These are phyloP conservation scores for Rhyacophila evoluta DNA, from an alignment of 2,888 invertebrate species.

Conservation along the genomic window DNA sequence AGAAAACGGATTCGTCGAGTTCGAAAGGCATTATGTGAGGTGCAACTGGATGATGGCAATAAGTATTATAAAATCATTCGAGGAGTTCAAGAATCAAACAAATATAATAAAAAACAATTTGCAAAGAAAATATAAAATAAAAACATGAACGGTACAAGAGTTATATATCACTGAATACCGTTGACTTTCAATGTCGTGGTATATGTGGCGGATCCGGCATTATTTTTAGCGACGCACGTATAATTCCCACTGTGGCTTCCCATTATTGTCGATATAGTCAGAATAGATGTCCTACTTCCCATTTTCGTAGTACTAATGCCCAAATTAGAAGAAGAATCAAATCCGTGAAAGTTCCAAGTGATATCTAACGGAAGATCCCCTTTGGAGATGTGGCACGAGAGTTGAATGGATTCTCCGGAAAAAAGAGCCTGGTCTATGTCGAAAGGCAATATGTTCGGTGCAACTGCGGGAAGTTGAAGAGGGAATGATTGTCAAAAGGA, in stretches of 20 bases:
- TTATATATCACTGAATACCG: constrained; percentile 61
- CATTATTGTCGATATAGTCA: constrained; percentile 72
- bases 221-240: constrained; percentile 74
- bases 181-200: constrained; percentile 72
- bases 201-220: constrained; percentile 70
- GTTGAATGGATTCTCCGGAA: constrained; percentile 73
- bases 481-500: background rate
- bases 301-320: constrained; percentile 70
- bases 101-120: constrained; percentile 25
- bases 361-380: constrained; percentile 82
- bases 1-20: constrained; percentile 75
- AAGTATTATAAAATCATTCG: background rate
- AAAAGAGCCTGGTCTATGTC: constrained; percentile 72
- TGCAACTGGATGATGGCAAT: constrained; percentile 57
- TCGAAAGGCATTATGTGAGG: constrained; percentile 77
- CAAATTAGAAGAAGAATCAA: constrained; percentile 59
- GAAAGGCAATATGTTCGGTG: constrained; percentile 74
- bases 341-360: constrained; percentile 78
- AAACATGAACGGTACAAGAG: constrained; percentile 28
- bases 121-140: constrained; percentile 16
- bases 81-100: constrained; percentile 28
- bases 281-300: constrained; percentile 70
- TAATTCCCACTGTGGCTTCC: constrained; percentile 75
- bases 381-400: constrained; percentile 77
- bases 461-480: constrained; percentile 67